phyloP scores from a whole-genome alignment of 2,888 invertebrate genomes.

The Nasonovia ribisnigri region DNA sequence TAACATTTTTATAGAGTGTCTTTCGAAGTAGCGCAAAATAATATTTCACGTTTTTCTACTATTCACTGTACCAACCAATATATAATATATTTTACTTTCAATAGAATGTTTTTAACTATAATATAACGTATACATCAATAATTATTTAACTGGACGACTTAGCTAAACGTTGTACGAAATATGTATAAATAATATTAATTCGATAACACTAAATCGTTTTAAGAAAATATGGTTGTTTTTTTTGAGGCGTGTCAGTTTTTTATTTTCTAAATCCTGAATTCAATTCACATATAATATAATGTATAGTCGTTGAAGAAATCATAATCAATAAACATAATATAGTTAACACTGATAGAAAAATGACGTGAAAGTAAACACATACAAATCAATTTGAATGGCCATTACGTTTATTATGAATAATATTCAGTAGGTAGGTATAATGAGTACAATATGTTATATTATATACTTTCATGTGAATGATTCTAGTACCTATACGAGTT shows the following conservation, averaged over 20 bases:
- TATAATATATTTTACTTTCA: neutral
- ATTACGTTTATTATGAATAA: neutral
- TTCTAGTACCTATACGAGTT: neutral
- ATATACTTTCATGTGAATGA: neutral
- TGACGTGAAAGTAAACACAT: slow-evolving; percentile 15
- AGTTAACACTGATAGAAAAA: slow-evolving; percentile 13
- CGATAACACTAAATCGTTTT: neutral
- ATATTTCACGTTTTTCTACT: neutral
- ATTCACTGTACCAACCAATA: neutral
- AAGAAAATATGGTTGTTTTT: neutral
- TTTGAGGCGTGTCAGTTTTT: neutral
- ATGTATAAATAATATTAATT: neutral
- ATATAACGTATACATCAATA: neutral
- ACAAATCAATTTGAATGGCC: neutral
- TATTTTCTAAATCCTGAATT: neutral
- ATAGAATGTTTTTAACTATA: neutral
- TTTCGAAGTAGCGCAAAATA: neutral
- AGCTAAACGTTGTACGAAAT: neutral
- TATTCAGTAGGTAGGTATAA: neutral
- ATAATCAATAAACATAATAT: slow-evolving; percentile 7
- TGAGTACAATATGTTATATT: neutral
- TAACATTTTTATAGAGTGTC: neutral
- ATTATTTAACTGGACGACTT: neutral
- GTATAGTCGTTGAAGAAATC: neutral
- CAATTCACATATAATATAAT: neutral